Base-by-base conservation (phyloP, 1,140 invertebrate genomes). In the Drosophila sp. region DNA sequence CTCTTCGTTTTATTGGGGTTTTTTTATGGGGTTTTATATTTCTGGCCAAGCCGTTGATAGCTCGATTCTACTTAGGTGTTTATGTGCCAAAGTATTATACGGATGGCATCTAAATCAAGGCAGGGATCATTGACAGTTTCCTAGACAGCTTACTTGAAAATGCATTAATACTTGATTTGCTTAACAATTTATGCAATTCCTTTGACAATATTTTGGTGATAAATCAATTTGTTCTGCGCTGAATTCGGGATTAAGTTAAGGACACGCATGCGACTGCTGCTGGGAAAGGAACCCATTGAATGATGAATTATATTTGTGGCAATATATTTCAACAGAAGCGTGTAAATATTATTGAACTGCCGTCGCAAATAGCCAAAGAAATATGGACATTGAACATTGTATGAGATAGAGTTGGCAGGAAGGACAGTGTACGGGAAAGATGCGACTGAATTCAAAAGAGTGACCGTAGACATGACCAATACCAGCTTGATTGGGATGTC, bases 341-440 rank as follows among this genome's bases (percentile, higher is more conserved):
- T 89, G 79, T 76, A 87, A 87, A 83, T 83, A 89, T 89, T 89
- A 83, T 89, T 89, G 72, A 72, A 59, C 78, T 63, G 58, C 46
- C 61, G 43, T 29, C 50, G 48, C 54, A 66, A 50, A 62, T 38
- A 66, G 45, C 50, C 58, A 74, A 56, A 71, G 75, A 63, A 86
- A 82, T 78, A 78, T 72, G 64, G 13, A 38, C 46, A 8, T 54
- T 48, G 62, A 46, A 66, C 78, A 75, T 64, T 53, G 62, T 73
- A 61, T 61, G 50, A 8, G 27, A 43, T 32, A 36, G 1, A 36
- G 16, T n/a, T 11, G 29, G 13, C 4, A 56, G 4, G 2, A 14
- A 8, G 27, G 13, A 38, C 34, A 38, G 11, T 29, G 18, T n/a
- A 43, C 54, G n/a, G 41, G 45, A 29, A 25, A 16, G 32, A 48